phyloP scores from a whole-genome alignment of 1,140 invertebrate species.

The Solenopsis fugax region DNA sequence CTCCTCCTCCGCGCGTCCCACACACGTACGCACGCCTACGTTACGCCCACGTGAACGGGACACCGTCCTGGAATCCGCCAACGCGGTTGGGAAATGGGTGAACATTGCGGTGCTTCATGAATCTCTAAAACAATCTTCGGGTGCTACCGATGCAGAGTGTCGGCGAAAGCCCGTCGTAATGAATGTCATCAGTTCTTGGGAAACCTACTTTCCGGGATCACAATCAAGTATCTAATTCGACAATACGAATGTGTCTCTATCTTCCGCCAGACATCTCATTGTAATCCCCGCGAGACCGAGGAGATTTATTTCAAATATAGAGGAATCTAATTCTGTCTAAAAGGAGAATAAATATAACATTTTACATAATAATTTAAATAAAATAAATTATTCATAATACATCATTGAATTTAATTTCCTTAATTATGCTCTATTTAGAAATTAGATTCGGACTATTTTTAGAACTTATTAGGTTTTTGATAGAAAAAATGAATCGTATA shows the following conservation, averaged over 20 bases:
- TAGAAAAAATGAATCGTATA: background rate
- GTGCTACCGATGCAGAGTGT: background rate
- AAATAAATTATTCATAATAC: background rate
- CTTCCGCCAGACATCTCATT: background rate
- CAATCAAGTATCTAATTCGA: background rate
- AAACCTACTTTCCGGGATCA: conserved; percentile 11
- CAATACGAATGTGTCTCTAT: background rate
- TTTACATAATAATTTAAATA: no score
- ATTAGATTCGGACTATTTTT: background rate
- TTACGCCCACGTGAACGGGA: conserved; percentile 41
- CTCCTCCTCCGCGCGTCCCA: conserved; percentile 19
- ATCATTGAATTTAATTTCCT: background rate
- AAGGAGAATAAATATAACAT: no score
- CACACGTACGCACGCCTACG: conserved; percentile 36
- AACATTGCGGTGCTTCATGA: conserved; percentile 31
- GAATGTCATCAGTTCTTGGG: background rate
- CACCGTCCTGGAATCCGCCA: conserved; percentile 45
- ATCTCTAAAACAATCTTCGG: conserved; percentile 62
- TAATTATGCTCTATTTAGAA: background rate
- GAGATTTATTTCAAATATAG: conserved; percentile 8
- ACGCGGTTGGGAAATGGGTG: conserved; percentile 46
- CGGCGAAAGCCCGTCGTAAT: background rate
- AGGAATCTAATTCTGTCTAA: background rate
- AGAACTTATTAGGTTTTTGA: background rate
- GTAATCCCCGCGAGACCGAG: background rate